Percentiles rank a stretch among this genome's conserved stretches.
These are phyloP conservation scores for Aphelenchoides besseyi DNA, from an alignment of 1,140 invertebrate species.

Conservation along the genomic window DNA sequence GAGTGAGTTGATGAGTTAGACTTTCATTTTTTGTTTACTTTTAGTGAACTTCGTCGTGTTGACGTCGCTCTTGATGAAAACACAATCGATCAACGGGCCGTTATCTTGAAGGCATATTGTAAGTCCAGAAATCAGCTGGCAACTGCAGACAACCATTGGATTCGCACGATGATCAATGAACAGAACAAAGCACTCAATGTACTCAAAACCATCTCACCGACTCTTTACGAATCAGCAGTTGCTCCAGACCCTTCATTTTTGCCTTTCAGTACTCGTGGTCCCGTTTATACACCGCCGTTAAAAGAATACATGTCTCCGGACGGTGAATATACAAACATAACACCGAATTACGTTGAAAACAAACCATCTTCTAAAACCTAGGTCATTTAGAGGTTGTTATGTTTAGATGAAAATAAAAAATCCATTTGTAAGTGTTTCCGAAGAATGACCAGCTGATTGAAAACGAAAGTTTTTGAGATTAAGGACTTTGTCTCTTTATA, in stretches of 20 bases:
- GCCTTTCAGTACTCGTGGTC: conserved; percentile 55
- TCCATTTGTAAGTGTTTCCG: too few species aligned
- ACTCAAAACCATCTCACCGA: conserved; percentile 59
- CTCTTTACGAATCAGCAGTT: conserved; percentile 63
- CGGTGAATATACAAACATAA: conserved; percentile 61
- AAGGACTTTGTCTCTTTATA: too few species aligned
- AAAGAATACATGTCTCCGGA: conserved; percentile 60
- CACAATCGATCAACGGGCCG: conserved; percentile 41
- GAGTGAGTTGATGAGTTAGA: conserved; percentile 39
- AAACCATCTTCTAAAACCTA: neutral
- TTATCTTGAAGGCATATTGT: conserved; percentile 47
- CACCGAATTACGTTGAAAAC: neutral
- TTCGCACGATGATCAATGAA: conserved; percentile 32
- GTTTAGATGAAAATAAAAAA: neutral
- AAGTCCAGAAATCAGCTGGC: conserved; percentile 30
- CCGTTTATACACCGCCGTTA: conserved; percentile 61
- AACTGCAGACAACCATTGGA: conserved; percentile 45
- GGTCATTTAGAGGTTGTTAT: neutral
- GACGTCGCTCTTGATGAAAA: conserved; percentile 24
- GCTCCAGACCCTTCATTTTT: conserved; percentile 53
- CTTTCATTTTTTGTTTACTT: conserved; percentile 33
- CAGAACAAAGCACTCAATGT: conserved; percentile 60
- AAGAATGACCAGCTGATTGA: too few species aligned
- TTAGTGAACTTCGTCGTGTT: conserved; percentile 40
- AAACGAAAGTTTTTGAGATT: too few species aligned